A percentile compares a stretch with the other conserved stretches of the same genome.
Conservation (phyloP, 2,888 invertebrate species). For the Pseudococcus longispinus region DNA sequence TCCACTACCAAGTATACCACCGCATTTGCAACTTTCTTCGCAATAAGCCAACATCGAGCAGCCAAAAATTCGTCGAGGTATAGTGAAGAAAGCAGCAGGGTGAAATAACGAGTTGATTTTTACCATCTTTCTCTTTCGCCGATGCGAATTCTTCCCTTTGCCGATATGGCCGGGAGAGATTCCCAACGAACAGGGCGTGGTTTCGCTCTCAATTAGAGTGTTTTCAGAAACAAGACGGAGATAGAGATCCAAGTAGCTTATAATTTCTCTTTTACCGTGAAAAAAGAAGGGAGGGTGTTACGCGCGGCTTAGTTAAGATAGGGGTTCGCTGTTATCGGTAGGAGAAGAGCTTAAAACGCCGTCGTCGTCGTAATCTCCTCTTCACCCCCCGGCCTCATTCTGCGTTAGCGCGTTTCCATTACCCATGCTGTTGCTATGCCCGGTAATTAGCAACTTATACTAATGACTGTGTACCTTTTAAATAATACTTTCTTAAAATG, state of each 20-base stretch:
- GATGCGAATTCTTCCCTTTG: neutral
- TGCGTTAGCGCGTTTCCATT: neutral
- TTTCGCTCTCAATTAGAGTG: conserved; percentile 55
- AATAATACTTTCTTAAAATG: conserved; percentile 55
- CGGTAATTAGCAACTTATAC: conserved; percentile 57
- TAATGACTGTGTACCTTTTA: conserved; percentile 57
- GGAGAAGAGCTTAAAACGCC: neutral
- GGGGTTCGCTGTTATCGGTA: neutral
- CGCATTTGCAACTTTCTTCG: neutral
- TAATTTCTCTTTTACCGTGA: conserved; percentile 8
- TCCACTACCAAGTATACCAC: neutral
- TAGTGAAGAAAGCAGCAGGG: too few relatives aligned
- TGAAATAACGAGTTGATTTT: neutral
- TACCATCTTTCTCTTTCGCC: neutral
- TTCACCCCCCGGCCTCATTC: neutral
- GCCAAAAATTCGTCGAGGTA: neutral
- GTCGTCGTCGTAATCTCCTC: neutral
- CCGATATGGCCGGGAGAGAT: neutral
- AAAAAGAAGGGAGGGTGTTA: neutral
- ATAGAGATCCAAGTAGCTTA: neutral
- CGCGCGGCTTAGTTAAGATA: neutral
- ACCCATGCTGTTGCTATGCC: conserved; percentile 51
- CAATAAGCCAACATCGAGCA: neutral
- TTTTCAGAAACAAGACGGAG: conserved; percentile 20
- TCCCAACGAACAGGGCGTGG: conserved; percentile 44